Evolutionary conservation across 2,113 vertebrate species (phyloP), one percentile per base, ranked within the genome.

Genomic region (Elephantulus edwardii): DNA sequence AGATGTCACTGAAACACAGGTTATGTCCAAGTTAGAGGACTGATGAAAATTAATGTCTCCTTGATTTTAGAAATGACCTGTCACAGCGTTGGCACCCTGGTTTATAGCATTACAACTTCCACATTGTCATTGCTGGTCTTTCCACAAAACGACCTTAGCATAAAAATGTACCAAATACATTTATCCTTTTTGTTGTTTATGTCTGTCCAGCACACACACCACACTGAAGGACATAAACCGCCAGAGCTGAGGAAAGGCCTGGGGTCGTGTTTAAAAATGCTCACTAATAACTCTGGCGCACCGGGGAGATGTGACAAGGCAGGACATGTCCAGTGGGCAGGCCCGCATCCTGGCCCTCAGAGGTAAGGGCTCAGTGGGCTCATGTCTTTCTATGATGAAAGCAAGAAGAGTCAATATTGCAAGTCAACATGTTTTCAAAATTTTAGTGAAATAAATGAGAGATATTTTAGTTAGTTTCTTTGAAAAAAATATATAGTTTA

Each of bases 221-320:
- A 96, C 88, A 86, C 76, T 94, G 96, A 82, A 96, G 91, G 88
- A 94, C 86, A 96, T 95, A 95, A 95, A 95, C 94, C 93, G 87
- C 91, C 93, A 93, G 94, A 95, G 96, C 96, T 64, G 77, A 94
- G 89, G 91, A 96, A 79, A 91, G 96, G 95, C 83, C 95, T 96
- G 93, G 96, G 96, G 95, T 94, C 96, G 95, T 94, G 83, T 90
- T 88, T 44, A 56, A 82, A 94, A 79, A 86, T 62, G 40, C 88
- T 89, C 11, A n/a, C 86, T 95, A 91, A 89, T 93, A 93, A 94
- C 89, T 96, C 96, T n/a, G n/a, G n/a, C n/a, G n/a, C n/a, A 77
- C 70, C 58, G 79, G 90, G 95, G 95, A 70, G 85, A 95, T 95
- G 88, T 86, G 81, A 90, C 70, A 3, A 20, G 3, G 52, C 10